Evolutionary conservation across 1,140 invertebrate species (phyloP).

Genomic region (Sesamia nonagrioides): DNA sequence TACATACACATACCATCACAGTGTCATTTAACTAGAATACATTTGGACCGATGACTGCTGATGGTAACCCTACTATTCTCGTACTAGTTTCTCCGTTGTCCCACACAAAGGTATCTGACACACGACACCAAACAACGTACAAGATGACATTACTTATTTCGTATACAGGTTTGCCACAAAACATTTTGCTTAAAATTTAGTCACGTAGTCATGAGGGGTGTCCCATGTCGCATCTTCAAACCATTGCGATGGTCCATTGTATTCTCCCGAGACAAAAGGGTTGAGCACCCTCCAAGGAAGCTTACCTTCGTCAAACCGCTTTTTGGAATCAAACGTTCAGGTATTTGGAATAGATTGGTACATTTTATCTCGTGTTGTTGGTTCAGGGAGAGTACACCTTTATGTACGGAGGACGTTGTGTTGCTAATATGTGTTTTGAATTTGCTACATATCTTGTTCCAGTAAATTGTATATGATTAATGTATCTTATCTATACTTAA

Average conservation of each 20-base stretch:
- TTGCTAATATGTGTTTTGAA: slow-evolving; percentile 28
- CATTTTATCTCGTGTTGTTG: slow-evolving; percentile 66
- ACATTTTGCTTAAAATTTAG: slow-evolving; percentile 84
- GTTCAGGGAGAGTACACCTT: slow-evolving; percentile 13
- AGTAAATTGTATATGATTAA: not conserved
- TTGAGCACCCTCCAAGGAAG: slow-evolving; percentile 74
- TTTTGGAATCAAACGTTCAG: slow-evolving; percentile 79
- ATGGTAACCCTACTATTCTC: not conserved
- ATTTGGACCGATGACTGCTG: not conserved
- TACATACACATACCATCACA: too few species aligned
- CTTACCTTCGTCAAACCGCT: slow-evolving; percentile 83
- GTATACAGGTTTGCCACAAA: slow-evolving; percentile 75
- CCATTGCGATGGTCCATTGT: slow-evolving; percentile 85
- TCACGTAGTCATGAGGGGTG: slow-evolving; percentile 81
- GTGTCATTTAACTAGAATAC: too few species aligned
- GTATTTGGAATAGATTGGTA: slow-evolving; percentile 77
- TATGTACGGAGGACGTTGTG: slow-evolving; percentile 10
- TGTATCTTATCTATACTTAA: too few species aligned
- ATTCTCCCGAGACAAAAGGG: slow-evolving; percentile 83
- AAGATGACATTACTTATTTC: slow-evolving; percentile 83
- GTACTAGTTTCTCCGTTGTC: slow-evolving; percentile 13
- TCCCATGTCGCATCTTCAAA: slow-evolving; percentile 82
- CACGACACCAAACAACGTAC: slow-evolving; percentile 39
- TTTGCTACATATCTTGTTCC: not conserved
- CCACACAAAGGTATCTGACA: slow-evolving; percentile 30